Base-by-base conservation (phyloP, 1,140 invertebrate species). In the Drosophila willistoni region DNA sequence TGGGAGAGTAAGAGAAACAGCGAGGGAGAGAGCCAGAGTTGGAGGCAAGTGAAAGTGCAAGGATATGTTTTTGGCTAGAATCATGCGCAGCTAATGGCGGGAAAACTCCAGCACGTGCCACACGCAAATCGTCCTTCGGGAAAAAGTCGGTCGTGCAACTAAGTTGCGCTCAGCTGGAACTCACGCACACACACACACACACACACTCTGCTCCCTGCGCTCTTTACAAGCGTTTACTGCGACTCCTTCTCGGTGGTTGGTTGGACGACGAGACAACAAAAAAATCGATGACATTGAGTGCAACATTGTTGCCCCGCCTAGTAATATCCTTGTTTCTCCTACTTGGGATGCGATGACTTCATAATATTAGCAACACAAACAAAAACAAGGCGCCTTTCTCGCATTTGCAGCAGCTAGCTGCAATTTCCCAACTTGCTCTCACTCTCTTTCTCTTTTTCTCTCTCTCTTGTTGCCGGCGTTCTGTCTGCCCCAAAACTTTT, bases 211-310 rank as follows among this genome's bases (percentile, higher is more conserved):
- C 13, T 54, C 54, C 56, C 63, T 67, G 25, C 41, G 72, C 57
- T 79, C 71, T 73, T 71, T 67, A 66, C 39, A 42, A 71, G 59
- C 68, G 42, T 41, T 85, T 68, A 77, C 74, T 72, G 75, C 62
- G 79, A 73, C 62, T 75, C 69, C 9, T 22, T 73, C 9, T 51
- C 73, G 71, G 81, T 74, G 62, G 71, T 81, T 90, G 79, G 87
- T 86, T 79, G 19, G 17, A 44, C 13, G 10, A 36, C 34, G 34
- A 36, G 12, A 13, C 10, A 12, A 33, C 22, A 62, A 66, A 75
- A 90, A 90, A 91, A 91, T 90, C 90, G 90, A 91, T 91, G 90
- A 90, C 90, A 91, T 91, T 91, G 90, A 91, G 90, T 74, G 90
- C 90, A 91, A 91, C 90, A 90, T 74, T 85, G 85, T 91, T 80